These are phyloP conservation scores for Lobophora halterata DNA, from an alignment of 2,888 invertebrate genomes.

Conservation along the genomic window DNA sequence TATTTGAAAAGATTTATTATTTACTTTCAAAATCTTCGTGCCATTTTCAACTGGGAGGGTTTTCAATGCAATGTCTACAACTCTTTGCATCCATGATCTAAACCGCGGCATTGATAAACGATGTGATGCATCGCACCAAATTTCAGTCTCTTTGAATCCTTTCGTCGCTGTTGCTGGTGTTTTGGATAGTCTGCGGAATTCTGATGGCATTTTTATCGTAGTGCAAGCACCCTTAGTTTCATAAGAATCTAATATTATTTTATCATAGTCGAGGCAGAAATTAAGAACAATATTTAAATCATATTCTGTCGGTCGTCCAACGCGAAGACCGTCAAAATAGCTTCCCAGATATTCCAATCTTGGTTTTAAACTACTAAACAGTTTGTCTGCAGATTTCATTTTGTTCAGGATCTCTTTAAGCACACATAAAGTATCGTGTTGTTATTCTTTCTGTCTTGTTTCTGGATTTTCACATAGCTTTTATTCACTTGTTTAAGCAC, in stretches of 20 bases:
- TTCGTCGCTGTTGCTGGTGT: conserved; percentile 40
- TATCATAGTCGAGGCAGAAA: conserved; percentile 49
- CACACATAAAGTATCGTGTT: conserved; percentile 47
- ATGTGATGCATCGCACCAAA: conserved; percentile 49
- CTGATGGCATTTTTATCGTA: conserved; percentile 52
- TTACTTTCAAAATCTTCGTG: conserved; percentile 39
- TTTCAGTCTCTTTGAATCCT: conserved; percentile 49
- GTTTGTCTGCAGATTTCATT: conserved; percentile 44
- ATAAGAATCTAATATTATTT: conserved; percentile 43
- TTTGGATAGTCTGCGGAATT: conserved; percentile 52
- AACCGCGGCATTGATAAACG: conserved; percentile 45
- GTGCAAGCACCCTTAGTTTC: conserved; percentile 42
- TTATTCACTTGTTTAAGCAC: conserved; percentile 46
- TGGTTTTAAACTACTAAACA: conserved; percentile 53
- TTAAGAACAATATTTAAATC: conserved; percentile 55
- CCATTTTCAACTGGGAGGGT: conserved; percentile 42
- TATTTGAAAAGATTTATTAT: conserved; percentile 40
- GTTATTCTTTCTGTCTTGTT: conserved; percentile 44
- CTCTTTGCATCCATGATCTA: conserved; percentile 58
- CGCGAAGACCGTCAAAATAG: conserved; percentile 56
- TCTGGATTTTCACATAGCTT: conserved; percentile 45
- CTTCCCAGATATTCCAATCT: conserved; percentile 56
- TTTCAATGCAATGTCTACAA: conserved; percentile 48
- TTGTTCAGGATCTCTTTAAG: conserved; percentile 42
- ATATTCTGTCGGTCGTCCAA: conserved; percentile 57